Conservation (phyloP, 2,888 invertebrate genomes). For the Laothoe populi region DNA sequence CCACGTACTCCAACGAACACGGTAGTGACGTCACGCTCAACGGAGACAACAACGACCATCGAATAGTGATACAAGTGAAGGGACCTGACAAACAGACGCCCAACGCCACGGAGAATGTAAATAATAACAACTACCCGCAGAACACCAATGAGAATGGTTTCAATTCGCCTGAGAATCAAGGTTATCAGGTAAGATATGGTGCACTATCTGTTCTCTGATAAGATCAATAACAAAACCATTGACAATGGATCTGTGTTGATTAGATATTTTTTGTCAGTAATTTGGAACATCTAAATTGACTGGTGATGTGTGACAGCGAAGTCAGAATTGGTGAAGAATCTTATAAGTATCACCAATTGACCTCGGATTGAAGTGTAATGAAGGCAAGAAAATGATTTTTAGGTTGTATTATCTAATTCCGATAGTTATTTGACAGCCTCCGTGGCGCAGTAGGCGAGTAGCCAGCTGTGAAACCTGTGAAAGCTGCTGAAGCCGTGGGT, state of each 20-base stretch:
- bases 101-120: conserved; percentile 67
- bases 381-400: no score
- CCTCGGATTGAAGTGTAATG: no score
- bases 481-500: no score
- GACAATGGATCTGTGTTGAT: no score
- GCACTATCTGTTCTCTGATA: neutral
- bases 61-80: conserved; percentile 92
- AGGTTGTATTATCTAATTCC: no score
- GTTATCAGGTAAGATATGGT: conserved; percentile 81
- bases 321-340: no score
- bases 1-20: conserved; percentile 75
- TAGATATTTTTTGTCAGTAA: neutral
- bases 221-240: neutral
- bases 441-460: no score
- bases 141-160: conserved; percentile 77
- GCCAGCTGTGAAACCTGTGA: no score
- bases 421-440: no score
- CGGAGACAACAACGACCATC: conserved; percentile 83
- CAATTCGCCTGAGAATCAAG: conserved; percentile 83
- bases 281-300: neutral
- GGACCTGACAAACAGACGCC: conserved; percentile 73
- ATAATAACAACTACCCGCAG: conserved; percentile 76
- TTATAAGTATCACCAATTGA: no score
- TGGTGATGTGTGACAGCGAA: no score
- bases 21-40: conserved; percentile 86